These are phyloP conservation scores for Morinoia aosen DNA, from an alignment of 2,888 invertebrate species.

Conservation along the genomic window DNA sequence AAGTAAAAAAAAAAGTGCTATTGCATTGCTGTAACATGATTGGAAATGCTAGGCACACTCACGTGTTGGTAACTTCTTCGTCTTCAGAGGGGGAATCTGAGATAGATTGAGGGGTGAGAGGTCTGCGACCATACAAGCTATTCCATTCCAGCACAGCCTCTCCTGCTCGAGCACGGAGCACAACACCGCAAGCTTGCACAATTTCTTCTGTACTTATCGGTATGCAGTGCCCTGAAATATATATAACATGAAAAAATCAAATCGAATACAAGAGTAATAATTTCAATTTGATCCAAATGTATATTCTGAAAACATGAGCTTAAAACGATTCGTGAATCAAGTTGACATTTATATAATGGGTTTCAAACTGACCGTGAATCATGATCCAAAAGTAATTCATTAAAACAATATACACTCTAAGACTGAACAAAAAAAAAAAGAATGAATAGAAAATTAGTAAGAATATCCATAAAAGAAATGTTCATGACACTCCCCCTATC, in stretches of 20 bases:
- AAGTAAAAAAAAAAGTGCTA: neutral
- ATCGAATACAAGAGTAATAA: neutral
- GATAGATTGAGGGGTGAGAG: slow-evolving; percentile 57
- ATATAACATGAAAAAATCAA: neutral
- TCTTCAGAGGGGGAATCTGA: slow-evolving; percentile 64
- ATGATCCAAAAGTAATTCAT: too few species aligned
- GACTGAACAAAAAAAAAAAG: too few species aligned
- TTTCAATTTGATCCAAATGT: too few species aligned
- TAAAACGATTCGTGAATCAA: neutral
- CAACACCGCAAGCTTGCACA: neutral
- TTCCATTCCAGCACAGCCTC: slow-evolving; percentile 57
- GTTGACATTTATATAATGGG: neutral
- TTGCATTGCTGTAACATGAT: neutral
- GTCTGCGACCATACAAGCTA: slow-evolving; percentile 60
- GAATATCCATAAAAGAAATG: too few species aligned
- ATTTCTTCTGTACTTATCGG: slow-evolving; percentile 10
- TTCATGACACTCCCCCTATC: too few species aligned
- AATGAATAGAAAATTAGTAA: too few species aligned
- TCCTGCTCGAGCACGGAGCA: neutral
- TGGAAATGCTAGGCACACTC: slow-evolving; percentile 33
- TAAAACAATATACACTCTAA: too few species aligned
- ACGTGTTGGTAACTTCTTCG: slow-evolving; percentile 61
- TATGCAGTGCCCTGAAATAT: slow-evolving; percentile 26
- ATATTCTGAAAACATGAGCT: too few species aligned
- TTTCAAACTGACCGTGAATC: neutral